phyloP scores from a whole-genome alignment of 2,113 vertebrate genomes.

The Bos indicus region DNA sequence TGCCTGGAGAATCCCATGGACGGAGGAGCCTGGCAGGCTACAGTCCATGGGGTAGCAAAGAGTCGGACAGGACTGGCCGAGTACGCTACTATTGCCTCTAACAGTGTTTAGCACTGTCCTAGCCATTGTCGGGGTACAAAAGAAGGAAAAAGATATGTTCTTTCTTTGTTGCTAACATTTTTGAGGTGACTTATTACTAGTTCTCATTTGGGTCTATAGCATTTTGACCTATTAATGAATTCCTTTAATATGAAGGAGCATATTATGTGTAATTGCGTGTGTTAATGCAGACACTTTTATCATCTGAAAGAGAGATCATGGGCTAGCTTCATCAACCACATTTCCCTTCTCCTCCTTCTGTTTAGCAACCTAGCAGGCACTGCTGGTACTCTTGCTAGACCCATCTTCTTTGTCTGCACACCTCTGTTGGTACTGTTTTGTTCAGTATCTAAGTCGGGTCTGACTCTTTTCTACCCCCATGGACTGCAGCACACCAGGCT shows the following conservation, averaged over 20 bases:
- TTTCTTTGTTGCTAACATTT: background rate
- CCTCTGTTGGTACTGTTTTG: background rate
- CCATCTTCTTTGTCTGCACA: background rate
- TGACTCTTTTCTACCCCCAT: background rate
- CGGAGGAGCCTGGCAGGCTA: background rate
- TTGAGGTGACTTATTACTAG: background rate
- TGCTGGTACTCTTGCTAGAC: background rate
- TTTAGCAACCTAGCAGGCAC: background rate
- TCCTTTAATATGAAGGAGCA: background rate
- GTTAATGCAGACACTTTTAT: background rate
- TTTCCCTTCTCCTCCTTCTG: background rate
- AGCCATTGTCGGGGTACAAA: background rate
- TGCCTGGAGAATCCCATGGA: background rate
- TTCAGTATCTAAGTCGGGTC: accelerated
- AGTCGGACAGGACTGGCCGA: accelerated
- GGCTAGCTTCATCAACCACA: background rate
- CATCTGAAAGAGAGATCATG: background rate
- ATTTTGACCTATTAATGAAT: background rate
- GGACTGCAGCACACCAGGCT: background rate
- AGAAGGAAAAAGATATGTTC: background rate
- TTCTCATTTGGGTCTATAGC: background rate
- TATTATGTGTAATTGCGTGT: background rate
- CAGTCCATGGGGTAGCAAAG: background rate
- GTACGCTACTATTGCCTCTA: too few relatives aligned
- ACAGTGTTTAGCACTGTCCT: background rate